These are phyloP conservation scores for Masnerella sp. DNA, from an alignment of 2,888 invertebrate genomes.

Conservation along the genomic window DNA sequence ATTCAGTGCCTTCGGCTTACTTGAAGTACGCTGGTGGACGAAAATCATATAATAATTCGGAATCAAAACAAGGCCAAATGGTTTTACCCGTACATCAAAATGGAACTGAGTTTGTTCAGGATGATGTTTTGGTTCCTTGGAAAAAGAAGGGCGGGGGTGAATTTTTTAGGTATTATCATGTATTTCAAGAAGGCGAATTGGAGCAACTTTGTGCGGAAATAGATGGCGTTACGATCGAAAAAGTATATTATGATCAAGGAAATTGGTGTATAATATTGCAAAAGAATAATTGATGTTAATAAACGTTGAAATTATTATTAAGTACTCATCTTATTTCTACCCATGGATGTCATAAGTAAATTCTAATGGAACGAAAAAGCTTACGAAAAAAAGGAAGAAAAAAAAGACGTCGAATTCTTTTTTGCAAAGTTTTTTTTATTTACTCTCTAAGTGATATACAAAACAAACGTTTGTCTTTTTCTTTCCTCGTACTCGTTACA, in stretches of 20 bases:
- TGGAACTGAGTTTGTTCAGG: constrained; percentile 91
- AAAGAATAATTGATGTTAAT: constrained; percentile 78
- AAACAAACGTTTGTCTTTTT: constrained; percentile 79
- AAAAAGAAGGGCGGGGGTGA: constrained; percentile 81
- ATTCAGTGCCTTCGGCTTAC: constrained; percentile 84
- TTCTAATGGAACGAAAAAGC: background rate
- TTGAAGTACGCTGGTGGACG: constrained; percentile 80
- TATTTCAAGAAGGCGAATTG: constrained; percentile 91
- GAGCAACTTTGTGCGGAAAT: constrained; percentile 82
- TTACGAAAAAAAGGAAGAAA: constrained; percentile 55
- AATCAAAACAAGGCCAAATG: constrained; percentile 69
- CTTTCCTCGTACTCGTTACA: constrained; percentile 78
- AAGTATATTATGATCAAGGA: constrained; percentile 95
- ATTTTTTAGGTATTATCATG: constrained; percentile 93
- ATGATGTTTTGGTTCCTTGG: constrained; percentile 98
- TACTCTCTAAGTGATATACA: constrained; percentile 81
- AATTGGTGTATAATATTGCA: constrained; percentile 96
- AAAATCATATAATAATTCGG: constrained; percentile 77
- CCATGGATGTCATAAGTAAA: no score
- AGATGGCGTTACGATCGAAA: constrained; percentile 79
- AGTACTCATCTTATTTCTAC: no score
- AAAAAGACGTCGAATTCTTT: constrained; percentile 80
- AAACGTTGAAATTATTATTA: background rate
- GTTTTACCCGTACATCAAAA: constrained; percentile 91
- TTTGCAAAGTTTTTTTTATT: constrained; percentile 79